phyloP scores from a whole-genome alignment of 2,888 invertebrate species.

The Steinernema hermaphroditum region DNA sequence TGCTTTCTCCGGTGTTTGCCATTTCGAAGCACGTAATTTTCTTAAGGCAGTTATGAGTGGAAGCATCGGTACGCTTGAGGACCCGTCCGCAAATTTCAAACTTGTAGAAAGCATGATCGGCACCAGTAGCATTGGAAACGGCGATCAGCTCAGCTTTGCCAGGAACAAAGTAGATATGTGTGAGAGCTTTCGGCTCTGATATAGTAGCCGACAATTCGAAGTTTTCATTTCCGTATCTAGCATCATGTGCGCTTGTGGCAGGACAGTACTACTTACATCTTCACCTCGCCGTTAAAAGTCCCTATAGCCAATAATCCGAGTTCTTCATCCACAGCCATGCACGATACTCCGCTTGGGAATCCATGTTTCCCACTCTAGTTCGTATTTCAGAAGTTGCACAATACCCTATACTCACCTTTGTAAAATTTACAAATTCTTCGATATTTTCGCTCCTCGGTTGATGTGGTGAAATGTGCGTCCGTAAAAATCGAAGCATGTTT shows the following conservation, averaged over 20 bases:
- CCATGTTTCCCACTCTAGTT: constrained; percentile 38
- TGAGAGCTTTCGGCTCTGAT: background rate
- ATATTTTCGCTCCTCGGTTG: constrained; percentile 8
- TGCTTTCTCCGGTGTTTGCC: constrained; percentile 33
- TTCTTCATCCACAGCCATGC: constrained; percentile 41
- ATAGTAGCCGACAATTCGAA: background rate
- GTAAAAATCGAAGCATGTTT: constrained; percentile 14
- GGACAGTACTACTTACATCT: constrained; percentile 35
- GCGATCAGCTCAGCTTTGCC: constrained; percentile 33
- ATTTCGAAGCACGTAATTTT: constrained; percentile 37
- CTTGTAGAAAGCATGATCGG: constrained; percentile 32
- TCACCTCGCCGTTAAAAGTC: constrained; percentile 40
- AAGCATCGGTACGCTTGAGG: constrained; percentile 30
- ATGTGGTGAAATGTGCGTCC: constrained; percentile 20
- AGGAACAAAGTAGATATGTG: constrained; percentile 36
- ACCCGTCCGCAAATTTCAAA: constrained; percentile 32
- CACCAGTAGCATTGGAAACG: constrained; percentile 32
- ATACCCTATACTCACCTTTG: background rate
- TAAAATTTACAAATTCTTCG: constrained; percentile 6
- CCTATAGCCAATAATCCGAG: constrained; percentile 43
- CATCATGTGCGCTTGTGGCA: background rate
- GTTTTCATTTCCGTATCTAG: constrained; percentile 11
- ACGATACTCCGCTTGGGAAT: constrained; percentile 42
- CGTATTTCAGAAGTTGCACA: background rate
- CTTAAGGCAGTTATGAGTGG: constrained; percentile 29